These are phyloP conservation scores for Rissa tridactyla DNA, from an alignment of 2,113 vertebrate species.

Conservation along the genomic window DNA sequence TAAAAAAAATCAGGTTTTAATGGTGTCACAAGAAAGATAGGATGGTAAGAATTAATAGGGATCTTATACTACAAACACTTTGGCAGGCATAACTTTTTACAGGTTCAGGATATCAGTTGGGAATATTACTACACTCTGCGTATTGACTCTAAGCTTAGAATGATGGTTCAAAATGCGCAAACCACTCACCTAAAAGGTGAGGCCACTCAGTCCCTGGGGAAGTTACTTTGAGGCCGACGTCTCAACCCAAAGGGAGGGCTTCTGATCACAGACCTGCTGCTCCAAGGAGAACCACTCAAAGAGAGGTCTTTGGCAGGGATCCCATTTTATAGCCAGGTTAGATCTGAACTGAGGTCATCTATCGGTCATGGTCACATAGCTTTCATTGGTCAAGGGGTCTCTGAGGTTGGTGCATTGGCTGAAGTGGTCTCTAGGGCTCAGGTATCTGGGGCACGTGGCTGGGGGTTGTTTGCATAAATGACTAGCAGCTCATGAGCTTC, in stretches of 20 bases:
- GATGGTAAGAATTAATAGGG: neutral
- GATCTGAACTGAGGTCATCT: neutral
- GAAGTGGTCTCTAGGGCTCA: neutral
- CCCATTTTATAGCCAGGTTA: neutral
- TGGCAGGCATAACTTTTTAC: neutral
- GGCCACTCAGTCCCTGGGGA: neutral
- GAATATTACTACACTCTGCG: neutral
- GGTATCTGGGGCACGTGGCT: neutral
- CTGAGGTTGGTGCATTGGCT: neutral
- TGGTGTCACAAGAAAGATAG: neutral
- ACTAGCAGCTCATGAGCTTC: neutral
- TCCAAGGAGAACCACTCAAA: neutral
- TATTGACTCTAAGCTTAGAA: neutral
- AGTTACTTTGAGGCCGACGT: neutral
- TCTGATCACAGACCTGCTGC: neutral
- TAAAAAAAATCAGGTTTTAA: neutral
- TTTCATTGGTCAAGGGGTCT: neutral
- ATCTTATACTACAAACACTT: neutral
- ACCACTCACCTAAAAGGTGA: neutral
- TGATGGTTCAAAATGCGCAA: neutral
- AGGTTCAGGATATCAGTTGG: neutral
- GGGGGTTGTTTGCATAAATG: neutral
- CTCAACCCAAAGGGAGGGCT: neutral
- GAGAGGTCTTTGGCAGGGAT: neutral
- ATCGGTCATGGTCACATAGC: neutral